Conservation (phyloP, 2,888 invertebrate species). For the Hydrotaea cyrtoneurina region DNA sequence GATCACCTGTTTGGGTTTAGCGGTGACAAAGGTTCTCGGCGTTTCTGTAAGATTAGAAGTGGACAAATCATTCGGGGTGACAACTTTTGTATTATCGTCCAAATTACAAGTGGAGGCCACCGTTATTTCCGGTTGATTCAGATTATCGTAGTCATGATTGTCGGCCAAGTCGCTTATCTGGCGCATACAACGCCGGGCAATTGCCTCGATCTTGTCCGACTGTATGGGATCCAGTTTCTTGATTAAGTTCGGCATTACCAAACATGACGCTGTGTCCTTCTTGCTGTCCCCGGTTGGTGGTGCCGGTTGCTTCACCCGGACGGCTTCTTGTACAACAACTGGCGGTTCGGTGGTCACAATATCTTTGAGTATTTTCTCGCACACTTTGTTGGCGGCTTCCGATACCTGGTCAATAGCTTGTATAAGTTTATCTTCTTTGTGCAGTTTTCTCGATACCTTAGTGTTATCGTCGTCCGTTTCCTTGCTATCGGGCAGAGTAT, state of each 20-base stretch:
- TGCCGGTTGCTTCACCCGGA: constrained; percentile 73
- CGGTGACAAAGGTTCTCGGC: constrained; percentile 54
- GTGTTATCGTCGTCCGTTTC: constrained; percentile 41
- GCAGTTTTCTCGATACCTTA: constrained; percentile 72
- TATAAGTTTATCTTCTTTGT: constrained; percentile 78
- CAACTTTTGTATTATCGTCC: constrained; percentile 57
- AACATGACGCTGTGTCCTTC: constrained; percentile 37
- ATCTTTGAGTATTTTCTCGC: constrained; percentile 79
- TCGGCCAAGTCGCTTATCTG: constrained; percentile 78
- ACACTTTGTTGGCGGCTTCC: constrained; percentile 78
- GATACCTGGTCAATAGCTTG: constrained; percentile 79
- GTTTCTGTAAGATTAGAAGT: constrained; percentile 66
- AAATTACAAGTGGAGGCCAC: constrained; percentile 65
- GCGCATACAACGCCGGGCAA: constrained; percentile 81
- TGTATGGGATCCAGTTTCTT: constrained; percentile 82
- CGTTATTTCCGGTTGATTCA: constrained; percentile 69
- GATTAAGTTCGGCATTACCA: constrained; percentile 78
- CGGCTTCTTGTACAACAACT: constrained; percentile 75
- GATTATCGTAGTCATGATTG: constrained; percentile 80
- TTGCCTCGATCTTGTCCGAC: constrained; percentile 82
- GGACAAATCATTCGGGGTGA: constrained; percentile 65
- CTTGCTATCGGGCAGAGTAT: constrained; percentile 76
- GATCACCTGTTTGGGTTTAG: constrained; percentile 69
- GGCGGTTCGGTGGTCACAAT: constrained; percentile 78
- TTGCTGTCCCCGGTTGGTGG: constrained; percentile 30